phyloP scores from a whole-genome alignment of 2,888 invertebrate genomes.

The Eueremaeus valkanovi region DNA sequence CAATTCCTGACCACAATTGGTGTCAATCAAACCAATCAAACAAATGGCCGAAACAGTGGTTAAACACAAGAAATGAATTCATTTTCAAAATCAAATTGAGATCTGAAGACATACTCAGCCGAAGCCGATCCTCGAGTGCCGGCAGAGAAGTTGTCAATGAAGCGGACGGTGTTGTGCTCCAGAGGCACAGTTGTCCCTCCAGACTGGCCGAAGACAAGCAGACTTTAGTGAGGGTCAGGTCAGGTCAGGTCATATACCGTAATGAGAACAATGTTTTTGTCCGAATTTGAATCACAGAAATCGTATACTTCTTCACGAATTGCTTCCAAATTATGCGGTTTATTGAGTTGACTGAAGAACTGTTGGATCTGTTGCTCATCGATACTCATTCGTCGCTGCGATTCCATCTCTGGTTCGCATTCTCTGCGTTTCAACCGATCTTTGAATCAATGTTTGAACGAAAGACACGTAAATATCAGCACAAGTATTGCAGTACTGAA shows the following conservation, averaged over 20 bases:
- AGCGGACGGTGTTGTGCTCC: slow-evolving; percentile 94
- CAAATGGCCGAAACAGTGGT: background rate
- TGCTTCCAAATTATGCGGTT: slow-evolving; percentile 37
- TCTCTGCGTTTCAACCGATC: background rate
- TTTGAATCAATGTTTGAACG: background rate
- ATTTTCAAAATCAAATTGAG: background rate
- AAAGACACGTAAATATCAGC: too few relatives aligned
- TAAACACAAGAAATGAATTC: too few relatives aligned
- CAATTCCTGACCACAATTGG: background rate
- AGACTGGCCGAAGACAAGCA: slow-evolving; percentile 58
- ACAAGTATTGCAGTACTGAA: background rate
- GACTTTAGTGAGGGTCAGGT: background rate
- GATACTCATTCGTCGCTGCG: slow-evolving; percentile 26
- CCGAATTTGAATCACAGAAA: slow-evolving; percentile 33
- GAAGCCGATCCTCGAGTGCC: slow-evolving; percentile 92
- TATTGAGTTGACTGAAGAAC: slow-evolving; percentile 36
- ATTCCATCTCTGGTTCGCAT: background rate
- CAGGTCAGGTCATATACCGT: slow-evolving; percentile 34
- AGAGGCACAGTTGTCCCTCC: slow-evolving; percentile 95
- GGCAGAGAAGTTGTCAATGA: slow-evolving; percentile 97
- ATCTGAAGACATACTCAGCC: slow-evolving; percentile 65
- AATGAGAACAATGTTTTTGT: slow-evolving; percentile 38
- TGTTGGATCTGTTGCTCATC: slow-evolving; percentile 39
- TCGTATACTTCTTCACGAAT: slow-evolving; percentile 24
- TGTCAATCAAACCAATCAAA: background rate